A percentile compares a stretch with the other conserved stretches of the same genome.
Evolutionary conservation across 2,797 vertebrate species (phyloP).

Genomic region (Crocodylus rhombifer): DNA sequence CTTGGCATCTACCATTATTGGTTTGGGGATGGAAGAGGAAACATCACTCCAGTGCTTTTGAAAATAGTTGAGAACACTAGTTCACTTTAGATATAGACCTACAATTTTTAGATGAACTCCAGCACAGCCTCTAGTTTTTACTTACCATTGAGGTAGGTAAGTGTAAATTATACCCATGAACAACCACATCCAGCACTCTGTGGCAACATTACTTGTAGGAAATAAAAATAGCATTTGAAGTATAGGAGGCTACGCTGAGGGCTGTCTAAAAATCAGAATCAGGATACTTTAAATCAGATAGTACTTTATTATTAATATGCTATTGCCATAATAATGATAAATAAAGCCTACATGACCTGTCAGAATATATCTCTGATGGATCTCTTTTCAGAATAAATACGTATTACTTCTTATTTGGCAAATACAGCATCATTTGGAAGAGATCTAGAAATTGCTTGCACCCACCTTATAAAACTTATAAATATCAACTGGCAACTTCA

Average conservation of each 20-base stretch:
- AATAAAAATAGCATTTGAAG: background rate
- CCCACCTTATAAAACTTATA: background rate
- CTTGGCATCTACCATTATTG: no score
- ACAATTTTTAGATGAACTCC: background rate
- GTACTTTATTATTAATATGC: conserved; percentile 38
- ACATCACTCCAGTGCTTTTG: background rate
- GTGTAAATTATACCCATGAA: conserved; percentile 53
- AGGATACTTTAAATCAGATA: conserved; percentile 30
- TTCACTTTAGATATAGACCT: background rate
- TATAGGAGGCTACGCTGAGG: conserved; percentile 57
- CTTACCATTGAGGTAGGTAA: conserved; percentile 22
- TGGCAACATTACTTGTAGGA: conserved; percentile 65
- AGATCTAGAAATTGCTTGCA: accelerated
- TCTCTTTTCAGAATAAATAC: background rate
- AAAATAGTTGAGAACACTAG: background rate
- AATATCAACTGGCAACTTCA: background rate
- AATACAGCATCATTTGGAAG: accelerated
- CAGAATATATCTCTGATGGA: accelerated
- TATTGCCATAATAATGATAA: background rate
- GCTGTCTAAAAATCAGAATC: conserved; percentile 60
- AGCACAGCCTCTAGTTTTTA: background rate
- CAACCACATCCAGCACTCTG: conserved; percentile 23
- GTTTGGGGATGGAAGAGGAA: no score
- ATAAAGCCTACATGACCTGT: background rate
- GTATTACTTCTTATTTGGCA: background rate